These are phyloP conservation scores for Micropoecilia bifurca DNA, from an alignment of 2,797 vertebrate genomes.

Conservation along the genomic window DNA sequence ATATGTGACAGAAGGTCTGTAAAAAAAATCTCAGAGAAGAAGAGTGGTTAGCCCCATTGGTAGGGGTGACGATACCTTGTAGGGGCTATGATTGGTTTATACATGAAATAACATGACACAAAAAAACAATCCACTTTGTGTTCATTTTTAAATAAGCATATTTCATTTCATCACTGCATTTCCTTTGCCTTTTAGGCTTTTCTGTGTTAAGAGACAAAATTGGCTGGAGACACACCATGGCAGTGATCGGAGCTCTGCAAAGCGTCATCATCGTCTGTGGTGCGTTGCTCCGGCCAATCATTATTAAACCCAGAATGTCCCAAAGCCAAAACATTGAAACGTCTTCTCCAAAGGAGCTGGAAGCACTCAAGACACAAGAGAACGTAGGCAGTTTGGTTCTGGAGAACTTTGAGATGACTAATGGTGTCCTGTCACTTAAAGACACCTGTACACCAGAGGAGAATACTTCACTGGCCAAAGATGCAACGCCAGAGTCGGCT, in stretches of 20 bases:
- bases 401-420: constrained; percentile 45
- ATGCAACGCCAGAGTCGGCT: constrained; percentile 32
- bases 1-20: too few relatives aligned
- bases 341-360: constrained; percentile 53
- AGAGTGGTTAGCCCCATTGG: too few relatives aligned
- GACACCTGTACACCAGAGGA: constrained; percentile 24
- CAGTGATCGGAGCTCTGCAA: constrained; percentile 89
- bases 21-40: too few relatives aligned
- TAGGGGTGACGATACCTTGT: too few relatives aligned
- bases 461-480: constrained; percentile 52
- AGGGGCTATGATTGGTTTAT: too few relatives aligned
- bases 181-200: constrained; percentile 80
- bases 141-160: neutral
- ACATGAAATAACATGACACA: neutral
- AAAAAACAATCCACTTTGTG: neutral
- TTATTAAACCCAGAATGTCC: constrained; percentile 72
- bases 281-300: constrained; percentile 87
- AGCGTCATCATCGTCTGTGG: constrained; percentile 87
- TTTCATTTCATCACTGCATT: neutral
- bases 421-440: constrained; percentile 83
- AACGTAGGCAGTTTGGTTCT: neutral
- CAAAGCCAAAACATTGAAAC: constrained; percentile 37
- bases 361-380: constrained; percentile 80
- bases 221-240: constrained; percentile 91
- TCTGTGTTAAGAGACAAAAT: constrained; percentile 87